Conservation (phyloP, 2,888 invertebrate genomes). For the Athetis lepigone region DNA sequence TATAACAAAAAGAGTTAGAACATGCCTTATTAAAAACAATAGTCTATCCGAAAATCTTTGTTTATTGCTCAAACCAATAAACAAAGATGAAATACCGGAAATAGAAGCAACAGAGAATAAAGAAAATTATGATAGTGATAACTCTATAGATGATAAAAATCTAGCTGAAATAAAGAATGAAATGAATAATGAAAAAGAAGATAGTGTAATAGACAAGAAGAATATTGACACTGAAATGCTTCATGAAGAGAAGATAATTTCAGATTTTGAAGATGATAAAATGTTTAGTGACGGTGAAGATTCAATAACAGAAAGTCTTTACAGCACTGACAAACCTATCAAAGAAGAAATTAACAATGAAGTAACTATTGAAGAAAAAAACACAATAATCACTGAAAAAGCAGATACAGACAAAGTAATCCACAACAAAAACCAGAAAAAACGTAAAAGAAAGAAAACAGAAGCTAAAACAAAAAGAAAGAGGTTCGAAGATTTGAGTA, state of each 20-base stretch:
- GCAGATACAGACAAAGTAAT: neutral
- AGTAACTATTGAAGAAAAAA: neutral
- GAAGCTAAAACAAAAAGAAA: constrained; percentile 11
- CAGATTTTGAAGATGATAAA: constrained; percentile 12
- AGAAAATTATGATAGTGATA: constrained; percentile 28
- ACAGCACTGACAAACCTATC: neutral
- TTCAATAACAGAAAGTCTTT: neutral
- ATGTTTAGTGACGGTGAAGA: constrained; percentile 18
- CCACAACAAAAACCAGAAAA: constrained; percentile 11
- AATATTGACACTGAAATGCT: neutral
- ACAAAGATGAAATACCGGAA: constrained; percentile 10
- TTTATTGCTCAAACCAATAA: neutral
- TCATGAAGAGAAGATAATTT: constrained; percentile 2
- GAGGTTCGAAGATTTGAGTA: constrained; percentile 17
- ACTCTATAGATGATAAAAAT: constrained; percentile 26
- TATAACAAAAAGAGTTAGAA: constrained; percentile 42
- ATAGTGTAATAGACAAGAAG: neutral
- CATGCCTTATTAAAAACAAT: constrained; percentile 26
- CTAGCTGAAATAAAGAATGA: constrained; percentile 38
- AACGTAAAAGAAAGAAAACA: constrained; percentile 2
- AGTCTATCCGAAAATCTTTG: neutral
- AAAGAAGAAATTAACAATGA: constrained; percentile 18
- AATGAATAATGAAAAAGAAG: neutral
- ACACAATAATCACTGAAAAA: neutral
- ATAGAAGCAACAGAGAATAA: constrained; percentile 18